Evolutionary conservation across 2,113 vertebrate species (phyloP).

Genomic region (Urocynchramus pylzowi): DNA sequence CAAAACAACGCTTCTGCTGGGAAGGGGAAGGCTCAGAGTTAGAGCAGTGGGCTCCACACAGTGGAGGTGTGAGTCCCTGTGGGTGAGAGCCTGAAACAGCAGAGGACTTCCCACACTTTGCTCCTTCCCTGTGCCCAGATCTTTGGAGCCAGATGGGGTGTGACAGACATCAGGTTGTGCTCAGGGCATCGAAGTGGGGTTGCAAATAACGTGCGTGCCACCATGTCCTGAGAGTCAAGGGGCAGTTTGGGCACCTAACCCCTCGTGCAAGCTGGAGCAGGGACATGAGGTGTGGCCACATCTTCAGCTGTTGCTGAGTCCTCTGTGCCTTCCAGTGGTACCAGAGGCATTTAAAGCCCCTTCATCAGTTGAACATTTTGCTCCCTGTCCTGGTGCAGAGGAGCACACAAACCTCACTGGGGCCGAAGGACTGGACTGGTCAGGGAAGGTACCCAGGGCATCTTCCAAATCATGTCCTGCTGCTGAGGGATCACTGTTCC

Average conservation of each 20-base stretch:
- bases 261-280: not conserved
- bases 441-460: not conserved
- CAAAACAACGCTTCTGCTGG: not conserved
- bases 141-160: not conserved
- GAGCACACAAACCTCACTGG: not conserved
- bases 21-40: not conserved
- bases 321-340: not conserved
- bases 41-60: not conserved
- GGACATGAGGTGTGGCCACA: not conserved
- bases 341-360: not conserved
- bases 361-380: fast-evolving
- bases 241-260: not conserved
- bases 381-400: not conserved
- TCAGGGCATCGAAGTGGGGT: not conserved
- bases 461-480: not conserved
- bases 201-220: not conserved
- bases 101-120: not conserved
- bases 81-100: not conserved
- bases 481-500: not conserved
- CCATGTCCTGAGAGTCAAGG: not conserved
- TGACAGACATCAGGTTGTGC: not conserved
- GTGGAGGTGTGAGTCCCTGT: not conserved
- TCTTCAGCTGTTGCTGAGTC: constrained; percentile 7
- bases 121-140: not conserved
- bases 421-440: not conserved